phyloP scores from a whole-genome alignment of 2,797 vertebrate species.

The Ispidina picta region DNA sequence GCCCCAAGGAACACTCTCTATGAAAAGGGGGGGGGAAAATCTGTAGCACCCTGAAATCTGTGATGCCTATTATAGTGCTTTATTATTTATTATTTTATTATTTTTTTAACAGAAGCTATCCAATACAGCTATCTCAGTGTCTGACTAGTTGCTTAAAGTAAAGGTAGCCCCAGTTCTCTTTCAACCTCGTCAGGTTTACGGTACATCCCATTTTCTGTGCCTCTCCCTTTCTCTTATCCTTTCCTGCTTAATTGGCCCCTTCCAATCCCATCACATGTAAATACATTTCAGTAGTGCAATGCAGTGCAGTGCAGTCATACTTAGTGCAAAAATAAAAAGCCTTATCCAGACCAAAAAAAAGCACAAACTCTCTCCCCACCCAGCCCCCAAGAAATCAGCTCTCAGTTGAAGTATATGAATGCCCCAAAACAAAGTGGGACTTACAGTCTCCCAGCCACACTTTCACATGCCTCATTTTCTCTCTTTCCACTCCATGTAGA shows the following conservation, averaged over 20 bases:
- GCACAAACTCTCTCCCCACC: conserved; percentile 53
- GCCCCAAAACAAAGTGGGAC: conserved; percentile 51
- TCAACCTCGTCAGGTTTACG: conserved; percentile 20
- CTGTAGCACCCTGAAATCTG: conserved; percentile 37
- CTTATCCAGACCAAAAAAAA: conserved; percentile 72
- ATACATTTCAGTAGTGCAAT: conserved; percentile 85
- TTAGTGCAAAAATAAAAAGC: conserved; percentile 82
- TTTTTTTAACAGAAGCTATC: not conserved
- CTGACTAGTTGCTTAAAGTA: conserved; percentile 55
- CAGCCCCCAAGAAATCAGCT: conserved; percentile 51
- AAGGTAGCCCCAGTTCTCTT: conserved; percentile 5
- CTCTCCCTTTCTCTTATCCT: conserved; percentile 32
- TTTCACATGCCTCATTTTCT: conserved; percentile 51
- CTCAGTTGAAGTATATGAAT: conserved; percentile 57
- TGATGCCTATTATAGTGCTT: not conserved
- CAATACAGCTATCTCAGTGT: conserved; percentile 58
- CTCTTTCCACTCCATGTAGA: conserved; percentile 47
- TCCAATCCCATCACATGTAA: conserved; percentile 73
- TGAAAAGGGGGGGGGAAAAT: conserved; percentile 15
- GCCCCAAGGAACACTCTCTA: not conserved
- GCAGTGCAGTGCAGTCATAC: conserved; percentile 82
- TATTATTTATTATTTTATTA: not conserved
- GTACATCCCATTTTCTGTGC: conserved; percentile 23
- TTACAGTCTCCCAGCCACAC: conserved; percentile 63
- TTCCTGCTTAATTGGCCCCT: conserved; percentile 57